Evolutionary conservation across 2,113 vertebrate genomes (phyloP), one percentile per base, ranked within the genome.

Genomic region (Athene noctua): DNA sequence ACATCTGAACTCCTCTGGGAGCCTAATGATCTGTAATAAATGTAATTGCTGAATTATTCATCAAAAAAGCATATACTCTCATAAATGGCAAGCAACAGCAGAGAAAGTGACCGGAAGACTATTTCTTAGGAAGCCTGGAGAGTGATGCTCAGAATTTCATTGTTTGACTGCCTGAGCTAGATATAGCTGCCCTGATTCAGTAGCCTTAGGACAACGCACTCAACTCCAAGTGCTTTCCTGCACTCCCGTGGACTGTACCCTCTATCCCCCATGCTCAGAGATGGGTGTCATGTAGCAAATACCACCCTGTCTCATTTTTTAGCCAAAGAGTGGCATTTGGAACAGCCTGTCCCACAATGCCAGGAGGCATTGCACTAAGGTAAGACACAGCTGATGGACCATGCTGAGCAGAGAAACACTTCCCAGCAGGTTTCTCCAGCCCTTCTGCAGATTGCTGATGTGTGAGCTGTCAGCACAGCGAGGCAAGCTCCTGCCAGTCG

Each of bases 11-110:
- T 83, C 71, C 42, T 59, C 46, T 78, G 72, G 72, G 86, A 93
- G 10, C 44, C 59, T 80, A 59, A 82, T 55, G 63, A 46, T 74
- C 59, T 78, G 47, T 66, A 93, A 78, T 88, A 86, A 86, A 83
- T 62, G 30, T 77, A 80, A 66, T 51, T 86, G 47, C 75, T 94
- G 55, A 84, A 93, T 96, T 82, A 95, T 83, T 96, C n/a, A 78
- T 73, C 32, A 40, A 47, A 90, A 86, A 13, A 86, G 23, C 11
- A 47, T 71, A 55, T 59, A 52, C 14, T 88, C 46, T 86, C 52
- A 83, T 83, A 94, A 80, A 80, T 55, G 66, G 67, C 77, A 63
- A 93, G 30, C 26, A 80, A 54, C 30, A 90, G 63, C 55, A 55
- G 65, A 80, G 23, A 59, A 92, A 93, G 79, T 86, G 88, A 88